Conservation (phyloP, 2,797 vertebrate genomes). For the Caiman crocodilus region DNA sequence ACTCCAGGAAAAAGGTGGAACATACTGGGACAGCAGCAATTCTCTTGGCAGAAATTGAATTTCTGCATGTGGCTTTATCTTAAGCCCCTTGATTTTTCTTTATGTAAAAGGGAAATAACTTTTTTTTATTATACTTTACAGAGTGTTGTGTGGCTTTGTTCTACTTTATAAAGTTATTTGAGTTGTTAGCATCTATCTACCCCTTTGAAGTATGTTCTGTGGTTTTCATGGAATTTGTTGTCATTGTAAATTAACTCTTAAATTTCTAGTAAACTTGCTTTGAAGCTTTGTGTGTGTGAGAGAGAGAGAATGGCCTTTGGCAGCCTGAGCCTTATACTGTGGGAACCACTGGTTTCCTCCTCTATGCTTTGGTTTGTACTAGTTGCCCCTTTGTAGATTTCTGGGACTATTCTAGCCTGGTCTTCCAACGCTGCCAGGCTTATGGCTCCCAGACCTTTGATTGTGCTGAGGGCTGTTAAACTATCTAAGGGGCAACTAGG, state of each 20-base stretch:
- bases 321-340: not conserved
- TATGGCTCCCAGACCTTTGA: too few species aligned
- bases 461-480: not conserved
- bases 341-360: not conserved
- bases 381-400: too few species aligned
- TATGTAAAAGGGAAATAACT: not conserved
- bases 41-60: too few species aligned
- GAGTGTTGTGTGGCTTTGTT: not conserved
- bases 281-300: not conserved
- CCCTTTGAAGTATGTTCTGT: too few species aligned
- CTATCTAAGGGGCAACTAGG: not conserved
- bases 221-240: too few species aligned
- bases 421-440: too few species aligned
- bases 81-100: not conserved
- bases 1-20: too few species aligned
- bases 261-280: accelerated
- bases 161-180: too few species aligned
- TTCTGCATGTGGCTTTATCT: not conserved
- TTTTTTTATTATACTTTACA: not conserved
- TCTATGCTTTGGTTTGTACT: not conserved
- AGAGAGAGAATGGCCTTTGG: not conserved
- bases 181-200: too few species aligned
- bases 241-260: too few species aligned
- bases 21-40: too few species aligned
- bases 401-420: too few species aligned